Evolutionary conservation across 1,140 invertebrate genomes (phyloP).

Genomic region (Solenopsis fugax): DNA sequence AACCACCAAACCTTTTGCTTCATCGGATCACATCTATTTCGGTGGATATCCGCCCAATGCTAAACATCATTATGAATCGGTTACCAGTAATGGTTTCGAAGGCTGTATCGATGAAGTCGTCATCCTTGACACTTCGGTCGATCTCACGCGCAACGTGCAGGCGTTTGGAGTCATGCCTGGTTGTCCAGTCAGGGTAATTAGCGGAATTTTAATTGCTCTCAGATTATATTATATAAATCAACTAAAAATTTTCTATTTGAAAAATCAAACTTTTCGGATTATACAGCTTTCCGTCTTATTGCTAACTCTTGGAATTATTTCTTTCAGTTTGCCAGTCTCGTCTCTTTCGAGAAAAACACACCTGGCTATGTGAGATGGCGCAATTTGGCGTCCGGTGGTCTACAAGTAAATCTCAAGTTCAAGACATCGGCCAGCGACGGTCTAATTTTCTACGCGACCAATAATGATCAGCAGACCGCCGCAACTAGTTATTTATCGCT

Average conservation of each 20-base stretch:
- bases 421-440: constrained; percentile 93
- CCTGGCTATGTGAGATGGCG: constrained; percentile 90
- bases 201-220: background rate
- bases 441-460: constrained; percentile 92
- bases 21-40: constrained; percentile 93
- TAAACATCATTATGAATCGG: constrained; percentile 89
- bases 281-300: background rate
- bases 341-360: constrained; percentile 88
- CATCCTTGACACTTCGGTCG: constrained; percentile 91
- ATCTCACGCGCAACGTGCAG: constrained; percentile 92
- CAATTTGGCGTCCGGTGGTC: constrained; percentile 87
- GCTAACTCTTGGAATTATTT: constrained; percentile 2
- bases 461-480: constrained; percentile 87
- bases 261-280: background rate
- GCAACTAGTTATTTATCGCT: constrained; percentile 90
- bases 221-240: constrained; percentile 35
- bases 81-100: constrained; percentile 93
- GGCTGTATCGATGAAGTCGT: constrained; percentile 96
- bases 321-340: constrained; percentile 87
- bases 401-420: constrained; percentile 96
- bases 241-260: background rate
- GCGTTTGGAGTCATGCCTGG: constrained; percentile 94
- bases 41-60: constrained; percentile 92
- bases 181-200: constrained; percentile 92
- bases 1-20: constrained; percentile 84